Percentiles rank a stretch among this genome's conserved stretches.
Conservation (phyloP, 1,140 invertebrate genomes). For the Rhopalosiphum padi region DNA sequence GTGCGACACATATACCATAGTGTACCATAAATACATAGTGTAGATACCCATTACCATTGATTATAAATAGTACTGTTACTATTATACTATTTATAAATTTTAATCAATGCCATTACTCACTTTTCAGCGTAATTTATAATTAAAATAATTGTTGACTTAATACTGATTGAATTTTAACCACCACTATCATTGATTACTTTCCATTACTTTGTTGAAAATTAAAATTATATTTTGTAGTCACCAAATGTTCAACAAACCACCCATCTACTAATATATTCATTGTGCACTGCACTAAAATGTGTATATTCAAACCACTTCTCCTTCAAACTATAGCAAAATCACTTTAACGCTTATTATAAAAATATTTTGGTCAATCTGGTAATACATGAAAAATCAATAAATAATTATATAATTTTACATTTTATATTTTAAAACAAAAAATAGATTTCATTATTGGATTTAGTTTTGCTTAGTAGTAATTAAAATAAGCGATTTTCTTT, state of each 20-base stretch:
- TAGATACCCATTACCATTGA: no score
- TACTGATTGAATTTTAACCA: not conserved
- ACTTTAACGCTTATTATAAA: not conserved
- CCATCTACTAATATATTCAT: not conserved
- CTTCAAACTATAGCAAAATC: not conserved
- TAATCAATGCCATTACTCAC: not conserved
- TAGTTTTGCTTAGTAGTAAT: not conserved
- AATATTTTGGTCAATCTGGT: not conserved
- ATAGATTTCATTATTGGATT: not conserved
- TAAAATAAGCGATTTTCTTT: not conserved
- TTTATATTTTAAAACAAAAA: not conserved
- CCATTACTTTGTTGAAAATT: no score
- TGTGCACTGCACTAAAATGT: not conserved
- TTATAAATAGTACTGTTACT: no score
- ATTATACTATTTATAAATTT: no score
- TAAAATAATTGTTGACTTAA: not conserved
- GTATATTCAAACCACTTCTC: not conserved
- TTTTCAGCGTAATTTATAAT: not conserved
- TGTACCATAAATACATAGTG: no score
- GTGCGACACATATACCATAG: no score
- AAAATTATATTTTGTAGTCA: no score
- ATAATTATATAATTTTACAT: not conserved
- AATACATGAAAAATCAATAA: not conserved
- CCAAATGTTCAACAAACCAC: no score
- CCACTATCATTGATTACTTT: not conserved